Evolutionary conservation across 2,113 vertebrate genomes (phyloP), one percentile per base, ranked within the genome.

Genomic region (Physeter macrocephalus): DNA sequence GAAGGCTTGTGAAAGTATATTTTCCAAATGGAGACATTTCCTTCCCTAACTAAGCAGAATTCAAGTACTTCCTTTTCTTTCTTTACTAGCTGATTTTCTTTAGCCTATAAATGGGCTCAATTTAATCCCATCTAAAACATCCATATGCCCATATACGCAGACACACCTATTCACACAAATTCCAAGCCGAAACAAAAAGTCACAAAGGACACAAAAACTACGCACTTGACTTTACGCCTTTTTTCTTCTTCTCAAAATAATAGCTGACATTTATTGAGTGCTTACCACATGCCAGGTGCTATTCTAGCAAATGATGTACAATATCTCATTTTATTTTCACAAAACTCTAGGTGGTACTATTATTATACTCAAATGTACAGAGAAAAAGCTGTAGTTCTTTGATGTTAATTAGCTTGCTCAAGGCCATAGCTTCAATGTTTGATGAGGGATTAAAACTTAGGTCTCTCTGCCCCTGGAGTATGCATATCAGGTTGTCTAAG

Each of bases 151-250:
- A 83, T 54, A 21, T 57, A 90, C 9, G 39, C 13, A 94, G 11
- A 69, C 15, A 87, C 2, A 67, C 1, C 12, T 69, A 86, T 4
- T 80, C 36, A 80, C n/a, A 88, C 41, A 88, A 64, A 93, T 81
- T 94, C 39, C 23, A 66, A 93, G 61, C n/a, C 52, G 84, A 94
- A 90, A 84, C 66, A 90, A 94, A 92, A 91, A 92, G 52, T 89
- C 66, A 61, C 41, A 75, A 81, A 81, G 15, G 43, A 69, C 27
- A 59, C 17, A 85, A 64, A 85, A 93, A 41, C 29, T 43, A 85
- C 64, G 52, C n/a, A 59, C 14, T 46, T 90, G 27, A 83, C 15
- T 95, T 77, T 88, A 67, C 66, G 39, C 17, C 64, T 67, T 64
- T 87, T 67, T 64, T 87, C 3, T 75, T 83, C 43, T 80, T 82